phyloP scores from a whole-genome alignment of 2,113 vertebrate genomes.

The Nothocercus nigrocapillus region DNA sequence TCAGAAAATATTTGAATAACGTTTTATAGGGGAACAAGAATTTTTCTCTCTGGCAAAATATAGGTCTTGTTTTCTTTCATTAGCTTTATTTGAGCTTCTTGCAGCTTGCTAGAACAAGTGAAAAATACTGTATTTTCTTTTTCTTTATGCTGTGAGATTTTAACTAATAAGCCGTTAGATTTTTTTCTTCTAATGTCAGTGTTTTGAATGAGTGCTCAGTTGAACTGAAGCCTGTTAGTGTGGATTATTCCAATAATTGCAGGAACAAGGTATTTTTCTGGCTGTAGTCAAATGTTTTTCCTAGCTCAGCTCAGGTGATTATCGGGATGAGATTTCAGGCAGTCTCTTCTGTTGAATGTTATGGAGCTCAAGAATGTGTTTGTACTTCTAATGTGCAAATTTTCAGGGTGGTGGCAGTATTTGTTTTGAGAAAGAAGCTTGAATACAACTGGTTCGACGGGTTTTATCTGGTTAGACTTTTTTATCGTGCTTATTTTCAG shows the following conservation, averaged over 20 bases:
- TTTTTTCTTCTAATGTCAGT: not conserved
- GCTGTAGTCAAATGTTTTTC: not conserved
- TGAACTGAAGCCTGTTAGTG: not conserved
- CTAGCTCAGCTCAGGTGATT: not conserved
- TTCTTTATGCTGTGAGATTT: not conserved
- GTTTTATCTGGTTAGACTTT: slow-evolving; percentile 9
- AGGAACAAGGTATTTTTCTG: not conserved
- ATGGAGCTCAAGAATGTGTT: not conserved
- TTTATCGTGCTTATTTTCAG: not conserved
- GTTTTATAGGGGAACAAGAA: not conserved
- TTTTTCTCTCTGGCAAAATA: not conserved
- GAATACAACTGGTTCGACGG: slow-evolving; percentile 9
- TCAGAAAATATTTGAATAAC: not conserved
- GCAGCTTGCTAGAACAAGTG: not conserved
- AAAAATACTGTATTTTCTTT: not conserved
- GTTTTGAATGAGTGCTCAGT: not conserved
- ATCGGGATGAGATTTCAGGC: not conserved
- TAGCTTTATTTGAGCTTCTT: not conserved
- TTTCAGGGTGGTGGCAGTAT: slow-evolving; percentile 19
- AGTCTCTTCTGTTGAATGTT: not conserved
- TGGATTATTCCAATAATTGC: not conserved
- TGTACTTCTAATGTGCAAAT: slow-evolving; percentile 18
- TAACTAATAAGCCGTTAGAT: not conserved
- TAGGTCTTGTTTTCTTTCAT: not conserved
- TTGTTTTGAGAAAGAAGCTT: slow-evolving; percentile 57